Evolutionary conservation across 2,888 invertebrate genomes (phyloP).

Genomic region (Caenorhabditis sinica): DNA sequence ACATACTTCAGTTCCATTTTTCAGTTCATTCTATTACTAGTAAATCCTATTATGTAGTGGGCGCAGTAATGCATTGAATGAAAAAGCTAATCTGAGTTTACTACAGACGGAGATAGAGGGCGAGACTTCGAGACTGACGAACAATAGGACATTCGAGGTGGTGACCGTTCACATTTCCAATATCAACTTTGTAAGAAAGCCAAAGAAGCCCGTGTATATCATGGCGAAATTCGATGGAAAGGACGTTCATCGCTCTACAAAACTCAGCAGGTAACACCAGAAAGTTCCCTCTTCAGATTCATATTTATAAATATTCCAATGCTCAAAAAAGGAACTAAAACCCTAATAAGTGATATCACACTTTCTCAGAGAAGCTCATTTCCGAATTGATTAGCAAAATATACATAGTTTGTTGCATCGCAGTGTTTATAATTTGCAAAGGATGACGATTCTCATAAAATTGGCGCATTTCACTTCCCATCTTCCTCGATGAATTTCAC

Average conservation of each 20-base stretch:
- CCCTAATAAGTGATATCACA: constrained; percentile 12
- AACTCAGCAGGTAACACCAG: constrained; percentile 37
- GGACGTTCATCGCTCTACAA: constrained; percentile 66
- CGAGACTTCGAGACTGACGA: constrained; percentile 21
- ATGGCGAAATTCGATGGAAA: constrained; percentile 68
- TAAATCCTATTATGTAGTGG: background rate
- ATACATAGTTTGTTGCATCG: too few species aligned
- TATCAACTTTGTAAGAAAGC: constrained; percentile 40
- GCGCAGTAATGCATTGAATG: background rate
- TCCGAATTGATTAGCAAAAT: constrained; percentile 44
- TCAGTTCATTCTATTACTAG: background rate
- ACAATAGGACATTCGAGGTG: constrained; percentile 57
- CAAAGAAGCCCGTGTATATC: constrained; percentile 63
- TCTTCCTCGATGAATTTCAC: constrained; percentile 38
- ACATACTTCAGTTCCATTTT: background rate
- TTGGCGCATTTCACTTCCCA: constrained; percentile 35
- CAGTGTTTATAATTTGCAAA: background rate
- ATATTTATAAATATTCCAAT: background rate
- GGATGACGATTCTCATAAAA: constrained; percentile 26
- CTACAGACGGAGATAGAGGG: constrained; percentile 32
- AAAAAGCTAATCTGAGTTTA: background rate
- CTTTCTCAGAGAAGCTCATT: constrained; percentile 2
- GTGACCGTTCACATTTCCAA: constrained; percentile 41
- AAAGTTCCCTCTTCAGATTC: background rate
- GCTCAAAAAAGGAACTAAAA: background rate